Conservation (phyloP, 2,888 invertebrate genomes). For the Neoscelio sp. region DNA sequence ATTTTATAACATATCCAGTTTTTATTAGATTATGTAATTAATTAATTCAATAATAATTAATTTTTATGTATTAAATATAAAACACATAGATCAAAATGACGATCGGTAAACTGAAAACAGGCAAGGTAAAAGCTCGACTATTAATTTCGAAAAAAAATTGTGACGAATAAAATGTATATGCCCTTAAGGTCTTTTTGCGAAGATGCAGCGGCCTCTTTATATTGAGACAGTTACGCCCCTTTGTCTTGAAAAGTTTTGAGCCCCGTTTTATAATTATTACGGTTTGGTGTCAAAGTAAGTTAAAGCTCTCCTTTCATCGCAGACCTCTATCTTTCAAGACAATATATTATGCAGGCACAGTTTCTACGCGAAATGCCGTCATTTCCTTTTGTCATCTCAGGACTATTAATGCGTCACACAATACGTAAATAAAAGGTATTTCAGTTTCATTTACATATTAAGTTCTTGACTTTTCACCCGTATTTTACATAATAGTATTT, state of each 20-base stretch:
- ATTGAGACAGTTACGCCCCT: conserved; percentile 51
- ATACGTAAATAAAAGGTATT: conserved; percentile 63
- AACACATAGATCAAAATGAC: too few relatives aligned
- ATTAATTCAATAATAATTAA: too few relatives aligned
- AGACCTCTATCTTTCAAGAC: conserved; percentile 39
- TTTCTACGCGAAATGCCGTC: conserved; percentile 62
- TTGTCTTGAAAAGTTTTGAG: conserved; percentile 58
- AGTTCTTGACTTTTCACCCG: conserved; percentile 32
- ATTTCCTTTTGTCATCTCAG: conserved; percentile 63
- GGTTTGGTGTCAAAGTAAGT: conserved; percentile 58
- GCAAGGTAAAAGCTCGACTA: too few relatives aligned
- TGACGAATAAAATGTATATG: too few relatives aligned
- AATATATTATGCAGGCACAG: conserved; percentile 63
- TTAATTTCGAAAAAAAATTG: too few relatives aligned
- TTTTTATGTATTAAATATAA: too few relatives aligned
- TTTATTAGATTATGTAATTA: too few relatives aligned
- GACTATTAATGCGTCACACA: conserved; percentile 63
- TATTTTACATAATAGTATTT: conserved; percentile 28
- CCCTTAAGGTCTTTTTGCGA: conserved; percentile 16
- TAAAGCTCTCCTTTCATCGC: conserved; percentile 61
- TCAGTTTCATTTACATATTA: conserved; percentile 54
- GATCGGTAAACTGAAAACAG: too few relatives aligned
- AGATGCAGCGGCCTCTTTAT: conserved; percentile 38
- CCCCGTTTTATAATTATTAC: conserved; percentile 62
- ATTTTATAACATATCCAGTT: too few relatives aligned